Evolutionary conservation across 2,888 invertebrate species (phyloP), one percentile per base, ranked within the genome.

Genomic region (Pammene aurita): DNA sequence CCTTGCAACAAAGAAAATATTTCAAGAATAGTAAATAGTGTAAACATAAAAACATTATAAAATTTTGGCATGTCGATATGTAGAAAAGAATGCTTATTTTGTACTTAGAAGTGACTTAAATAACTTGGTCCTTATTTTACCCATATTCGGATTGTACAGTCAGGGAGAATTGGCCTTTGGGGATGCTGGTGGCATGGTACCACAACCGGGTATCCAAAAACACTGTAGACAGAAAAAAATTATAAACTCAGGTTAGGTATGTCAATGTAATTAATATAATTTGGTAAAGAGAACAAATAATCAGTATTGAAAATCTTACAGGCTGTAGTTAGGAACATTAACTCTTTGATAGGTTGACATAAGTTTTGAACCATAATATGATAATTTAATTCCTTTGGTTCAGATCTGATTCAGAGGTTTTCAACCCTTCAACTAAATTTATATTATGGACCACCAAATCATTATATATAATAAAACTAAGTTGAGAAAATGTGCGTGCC

Each of bases 121-220:
- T 67, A 67, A 66, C 70, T 64, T 66, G 58, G 58, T 67, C 66
- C 69, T 67, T 69, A 60, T 26, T 68, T 89, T 93, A 96, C 77
- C 98, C 98, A 89, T 98, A 98, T 85, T 98, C 98, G 0, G 98
- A 98, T 77, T 98, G 97, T 70, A 98, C 95, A 13, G 97, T 97
- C 54, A 98, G 92, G 75, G 97, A 97, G 78, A 98, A 95, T 80
- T 96, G 95, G 7, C 96, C 96, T 74, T 96, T 95, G 56, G 96
- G 94, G 68, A 98, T 96, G 75, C 93, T 95, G 46, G 98, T 98
- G 63, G 96, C 95, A 85, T 98, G 98, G 84, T 98, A 98, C 98
- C 98, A 98, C 72, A 96, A 94, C 76, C 98, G 95, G 0, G 98
- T 98, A 82, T 98, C 98, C 64, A 98, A 92, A 70, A 98, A 93